A percentile compares a stretch with the other conserved stretches of the same genome.
These are phyloP conservation scores for Eupristina koningsbergeri DNA, from an alignment of 1,140 invertebrate species.

Conservation along the genomic window DNA sequence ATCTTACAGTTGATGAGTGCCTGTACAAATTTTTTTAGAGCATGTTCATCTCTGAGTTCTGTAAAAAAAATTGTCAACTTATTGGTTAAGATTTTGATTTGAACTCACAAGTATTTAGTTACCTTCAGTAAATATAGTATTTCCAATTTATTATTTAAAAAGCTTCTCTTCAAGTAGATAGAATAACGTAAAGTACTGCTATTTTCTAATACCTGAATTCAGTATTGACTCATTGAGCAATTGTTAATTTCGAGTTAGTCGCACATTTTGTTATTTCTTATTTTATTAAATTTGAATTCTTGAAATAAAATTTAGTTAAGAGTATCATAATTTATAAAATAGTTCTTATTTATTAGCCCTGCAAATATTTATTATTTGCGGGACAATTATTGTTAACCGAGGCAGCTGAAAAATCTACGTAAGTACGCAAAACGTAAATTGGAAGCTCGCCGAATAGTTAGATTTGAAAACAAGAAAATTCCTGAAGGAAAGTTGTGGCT, in stretches of 20 bases:
- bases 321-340: neutral
- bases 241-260: neutral
- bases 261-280: neutral
- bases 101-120: neutral
- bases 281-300: too few relatives aligned
- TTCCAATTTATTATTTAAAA: too few relatives aligned
- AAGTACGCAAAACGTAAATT: slow-evolving; percentile 25
- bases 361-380: neutral
- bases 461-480: neutral
- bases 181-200: too few relatives aligned
- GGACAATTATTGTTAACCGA: slow-evolving; percentile 18
- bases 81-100: neutral
- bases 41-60: neutral
- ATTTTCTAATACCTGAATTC: too few relatives aligned
- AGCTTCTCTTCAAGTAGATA: too few relatives aligned
- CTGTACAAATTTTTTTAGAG: neutral
- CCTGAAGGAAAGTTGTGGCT: neutral
- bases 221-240: neutral
- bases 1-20: neutral
- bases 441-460: neutral
- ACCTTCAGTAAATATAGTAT: too few relatives aligned
- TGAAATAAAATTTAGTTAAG: too few relatives aligned
- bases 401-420: slow-evolving; percentile 18
- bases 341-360: neutral
- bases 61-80: neutral